phyloP scores from a whole-genome alignment of 2,113 vertebrate genomes.

The Jaculus jaculus region DNA sequence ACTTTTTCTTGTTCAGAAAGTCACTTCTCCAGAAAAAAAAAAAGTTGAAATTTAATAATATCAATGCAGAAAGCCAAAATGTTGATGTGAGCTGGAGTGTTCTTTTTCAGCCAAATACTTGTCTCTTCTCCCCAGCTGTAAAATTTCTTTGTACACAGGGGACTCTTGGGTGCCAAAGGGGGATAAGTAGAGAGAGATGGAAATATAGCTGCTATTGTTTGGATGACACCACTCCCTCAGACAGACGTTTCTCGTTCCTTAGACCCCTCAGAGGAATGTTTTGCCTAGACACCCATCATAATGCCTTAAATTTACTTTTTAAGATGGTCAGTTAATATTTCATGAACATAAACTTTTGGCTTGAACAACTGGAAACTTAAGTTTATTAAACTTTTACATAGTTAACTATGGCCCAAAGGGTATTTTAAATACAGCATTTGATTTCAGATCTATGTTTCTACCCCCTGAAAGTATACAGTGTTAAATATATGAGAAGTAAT shows the following conservation, averaged over 20 bases:
- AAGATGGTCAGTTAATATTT: constrained; percentile 65
- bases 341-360: constrained; percentile 69
- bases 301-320: constrained; percentile 55
- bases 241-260: constrained; percentile 14
- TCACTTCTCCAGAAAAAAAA: constrained; percentile 67
- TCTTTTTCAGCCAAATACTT: constrained; percentile 60
- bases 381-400: constrained; percentile 76
- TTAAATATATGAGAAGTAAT: constrained; percentile 47
- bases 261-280: neutral
- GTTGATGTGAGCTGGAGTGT: neutral
- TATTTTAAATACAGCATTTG: constrained; percentile 64
- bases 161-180: neutral
- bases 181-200: neutral
- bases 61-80: constrained; percentile 21
- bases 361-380: constrained; percentile 64
- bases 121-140: constrained; percentile 53
- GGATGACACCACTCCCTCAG: neutral
- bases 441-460: constrained; percentile 52
- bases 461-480: neutral
- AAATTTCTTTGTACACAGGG: neutral
- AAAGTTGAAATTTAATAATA: constrained; percentile 53
- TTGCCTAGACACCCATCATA: constrained; percentile 36
- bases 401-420: constrained; percentile 58
- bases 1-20: constrained; percentile 24
- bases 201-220: neutral